Conservation (phyloP, 2,888 invertebrate genomes). For the Neocrepidodera transversa region DNA sequence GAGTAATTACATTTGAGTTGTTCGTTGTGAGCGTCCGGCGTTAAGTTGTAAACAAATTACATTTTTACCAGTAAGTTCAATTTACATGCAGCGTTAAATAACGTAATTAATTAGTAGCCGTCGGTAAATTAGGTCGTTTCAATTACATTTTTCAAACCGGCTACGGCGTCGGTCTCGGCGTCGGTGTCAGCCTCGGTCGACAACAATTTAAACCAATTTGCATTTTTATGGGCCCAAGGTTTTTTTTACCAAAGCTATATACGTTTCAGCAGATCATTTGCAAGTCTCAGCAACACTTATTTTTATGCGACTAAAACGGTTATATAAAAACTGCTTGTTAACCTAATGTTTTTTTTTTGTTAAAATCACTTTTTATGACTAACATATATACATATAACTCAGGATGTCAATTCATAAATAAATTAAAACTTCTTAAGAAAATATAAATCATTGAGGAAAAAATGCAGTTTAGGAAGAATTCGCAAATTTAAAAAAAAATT, state of each 20-base stretch:
- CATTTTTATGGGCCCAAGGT: slow-evolving; percentile 20
- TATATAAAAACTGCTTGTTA: too few species aligned
- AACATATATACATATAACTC: too few species aligned
- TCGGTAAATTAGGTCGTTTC: slow-evolving; percentile 24
- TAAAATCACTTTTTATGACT: too few species aligned
- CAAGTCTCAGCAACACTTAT: neutral
- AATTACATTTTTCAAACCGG: slow-evolving; percentile 24
- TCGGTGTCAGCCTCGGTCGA: slow-evolving; percentile 4
- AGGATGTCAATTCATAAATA: too few species aligned
- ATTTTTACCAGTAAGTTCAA: neutral
- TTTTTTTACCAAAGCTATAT: slow-evolving; percentile 9
- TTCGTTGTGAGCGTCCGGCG: neutral
- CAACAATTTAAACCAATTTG: slow-evolving; percentile 24
- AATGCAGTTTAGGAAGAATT: too few species aligned
- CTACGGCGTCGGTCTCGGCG: neutral
- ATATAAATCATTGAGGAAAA: too few species aligned
- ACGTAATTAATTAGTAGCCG: slow-evolving; percentile 7
- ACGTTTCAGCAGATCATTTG: slow-evolving; percentile 3
- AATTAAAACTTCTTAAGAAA: too few species aligned
- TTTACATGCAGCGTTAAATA: slow-evolving; percentile 3
- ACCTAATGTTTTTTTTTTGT: too few species aligned
- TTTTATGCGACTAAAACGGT: too few species aligned
- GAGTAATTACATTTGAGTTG: too few species aligned
- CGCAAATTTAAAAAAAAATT: too few species aligned
- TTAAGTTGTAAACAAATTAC: neutral